Percentiles rank a stretch among this genome's conserved stretches.
Evolutionary conservation across 2,113 vertebrate genomes (phyloP).

Genomic region (Plecturocebus donacophilus): DNA sequence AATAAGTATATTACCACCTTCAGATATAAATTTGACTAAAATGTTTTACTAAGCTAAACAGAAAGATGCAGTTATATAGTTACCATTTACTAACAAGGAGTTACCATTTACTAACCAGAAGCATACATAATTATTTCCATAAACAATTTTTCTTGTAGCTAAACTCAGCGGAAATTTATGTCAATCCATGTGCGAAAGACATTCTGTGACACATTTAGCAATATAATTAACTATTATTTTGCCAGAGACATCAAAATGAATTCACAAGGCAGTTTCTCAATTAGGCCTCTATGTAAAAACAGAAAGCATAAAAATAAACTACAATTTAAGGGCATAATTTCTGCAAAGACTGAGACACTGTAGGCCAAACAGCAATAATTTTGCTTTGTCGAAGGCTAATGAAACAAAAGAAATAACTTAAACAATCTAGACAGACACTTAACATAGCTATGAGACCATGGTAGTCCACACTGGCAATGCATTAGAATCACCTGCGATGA

Average conservation of each 20-base stretch:
- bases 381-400: background rate
- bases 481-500: background rate
- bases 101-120: no score
- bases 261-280: constrained; percentile 22
- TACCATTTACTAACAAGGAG: constrained; percentile 19
- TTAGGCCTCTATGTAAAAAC: background rate
- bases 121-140: background rate
- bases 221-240: background rate
- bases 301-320: constrained; percentile 51
- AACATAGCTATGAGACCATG: background rate
- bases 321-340: background rate
- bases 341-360: constrained; percentile 24
- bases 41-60: constrained; percentile 11
- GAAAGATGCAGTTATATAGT: background rate
- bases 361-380: background rate
- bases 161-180: constrained; percentile 50
- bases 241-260: background rate
- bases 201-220: background rate
- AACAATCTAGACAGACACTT: background rate
- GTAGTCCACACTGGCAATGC: background rate
- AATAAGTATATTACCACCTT: background rate
- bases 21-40: constrained; percentile 4
- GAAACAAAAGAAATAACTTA: background rate
- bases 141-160: constrained; percentile 11
- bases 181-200: background rate